phyloP scores from a whole-genome alignment of 2,113 vertebrate genomes.

The Ageneiosus marmoratus region DNA sequence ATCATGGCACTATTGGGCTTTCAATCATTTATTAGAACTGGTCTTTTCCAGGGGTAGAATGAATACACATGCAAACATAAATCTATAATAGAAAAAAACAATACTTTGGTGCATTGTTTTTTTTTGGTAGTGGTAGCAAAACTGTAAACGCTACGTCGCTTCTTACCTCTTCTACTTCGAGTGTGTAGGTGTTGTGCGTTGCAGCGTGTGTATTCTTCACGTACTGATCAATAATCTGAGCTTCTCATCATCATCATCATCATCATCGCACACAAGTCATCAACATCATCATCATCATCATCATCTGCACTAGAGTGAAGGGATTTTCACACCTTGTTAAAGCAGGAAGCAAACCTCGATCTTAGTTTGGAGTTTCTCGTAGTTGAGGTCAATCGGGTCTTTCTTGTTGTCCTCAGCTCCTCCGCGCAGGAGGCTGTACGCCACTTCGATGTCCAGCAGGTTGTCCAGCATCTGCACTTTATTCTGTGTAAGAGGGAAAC shows the following conservation, averaged over 20 bases:
- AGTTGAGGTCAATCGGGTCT: conserved; percentile 96
- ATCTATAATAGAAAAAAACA: too few relatives aligned
- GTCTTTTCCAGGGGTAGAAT: too few relatives aligned
- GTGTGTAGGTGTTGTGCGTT: conserved; percentile 92
- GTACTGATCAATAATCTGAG: conserved; percentile 86
- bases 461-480: conserved; percentile 99
- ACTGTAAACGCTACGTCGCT: background rate
- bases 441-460: conserved; percentile 96
- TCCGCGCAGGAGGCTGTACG: conserved; percentile 93
- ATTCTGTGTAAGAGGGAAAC: conserved; percentile 69
- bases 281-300: background rate
- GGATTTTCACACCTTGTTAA: background rate
- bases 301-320: background rate
- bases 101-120: too few relatives aligned
- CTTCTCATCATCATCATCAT: conserved; percentile 90
- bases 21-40: too few relatives aligned
- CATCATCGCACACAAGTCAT: conserved; percentile 74
- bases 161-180: conserved; percentile 91
- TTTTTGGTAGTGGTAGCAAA: too few relatives aligned
- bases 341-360: conserved; percentile 79
- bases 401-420: conserved; percentile 89
- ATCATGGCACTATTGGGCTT: too few relatives aligned
- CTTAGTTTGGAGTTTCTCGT: conserved; percentile 93
- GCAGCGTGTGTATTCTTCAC: conserved; percentile 97
- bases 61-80: too few relatives aligned